phyloP scores from a whole-genome alignment of 2,113 vertebrate species.

The Lethenteron reissneri region DNA sequence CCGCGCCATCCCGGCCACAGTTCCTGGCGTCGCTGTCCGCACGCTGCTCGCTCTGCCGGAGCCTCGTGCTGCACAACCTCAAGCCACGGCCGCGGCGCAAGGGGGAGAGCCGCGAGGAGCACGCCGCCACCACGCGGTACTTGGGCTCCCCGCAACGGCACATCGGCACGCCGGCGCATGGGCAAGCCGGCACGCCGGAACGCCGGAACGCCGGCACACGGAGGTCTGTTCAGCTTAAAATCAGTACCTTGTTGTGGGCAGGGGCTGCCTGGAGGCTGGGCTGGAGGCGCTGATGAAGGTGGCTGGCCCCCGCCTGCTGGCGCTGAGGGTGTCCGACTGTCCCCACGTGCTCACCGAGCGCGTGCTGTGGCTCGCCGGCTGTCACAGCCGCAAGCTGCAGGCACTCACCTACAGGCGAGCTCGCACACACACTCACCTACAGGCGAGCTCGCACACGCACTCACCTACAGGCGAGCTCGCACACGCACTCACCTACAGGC shows the following conservation, averaged over 20 bases:
- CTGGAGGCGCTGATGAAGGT: neutral
- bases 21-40: neutral
- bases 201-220: neutral
- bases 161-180: neutral
- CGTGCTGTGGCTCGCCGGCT: neutral
- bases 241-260: neutral
- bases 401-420: neutral
- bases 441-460: too few relatives aligned
- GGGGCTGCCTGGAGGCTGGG: slow-evolving; percentile 1
- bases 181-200: too few relatives aligned
- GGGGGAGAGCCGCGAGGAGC: slow-evolving; percentile 7
- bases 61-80: slow-evolving; percentile 5
- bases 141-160: neutral
- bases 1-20: neutral
- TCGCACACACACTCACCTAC: too few relatives aligned
- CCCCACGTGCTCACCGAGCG: neutral
- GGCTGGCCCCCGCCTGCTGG: neutral
- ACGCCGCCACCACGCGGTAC: slow-evolving; percentile 5
- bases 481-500: too few relatives aligned
- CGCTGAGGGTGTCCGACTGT: neutral
- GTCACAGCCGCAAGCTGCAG: slow-evolving; percentile 1
- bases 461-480: too few relatives aligned
- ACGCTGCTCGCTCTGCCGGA: slow-evolving; percentile 2
- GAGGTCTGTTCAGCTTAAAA: neutral
- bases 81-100: neutral